These are phyloP conservation scores for Pogonomyrmex californicus DNA, from an alignment of 1,140 invertebrate genomes.

Conservation along the genomic window DNA sequence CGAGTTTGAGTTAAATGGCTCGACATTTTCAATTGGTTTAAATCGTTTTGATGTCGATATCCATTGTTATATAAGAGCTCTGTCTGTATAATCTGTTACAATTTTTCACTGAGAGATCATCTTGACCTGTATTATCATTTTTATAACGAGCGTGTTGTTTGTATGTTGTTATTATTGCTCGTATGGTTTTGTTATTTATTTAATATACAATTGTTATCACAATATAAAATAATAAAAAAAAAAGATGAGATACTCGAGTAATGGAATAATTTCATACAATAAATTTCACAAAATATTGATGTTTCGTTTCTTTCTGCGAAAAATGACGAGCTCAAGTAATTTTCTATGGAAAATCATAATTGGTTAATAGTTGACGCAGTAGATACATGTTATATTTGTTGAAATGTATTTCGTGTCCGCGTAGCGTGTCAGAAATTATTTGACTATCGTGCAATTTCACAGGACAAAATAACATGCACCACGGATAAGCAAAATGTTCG, in stretches of 20 bases:
- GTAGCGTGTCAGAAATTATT: conserved; percentile 52
- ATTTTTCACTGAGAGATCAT: conserved; percentile 9
- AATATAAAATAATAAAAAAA: background rate
- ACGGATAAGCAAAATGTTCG: conserved; percentile 60
- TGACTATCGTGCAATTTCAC: conserved; percentile 26
- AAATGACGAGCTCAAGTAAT: background rate
- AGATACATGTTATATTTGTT: conserved; percentile 23
- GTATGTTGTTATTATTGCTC: background rate
- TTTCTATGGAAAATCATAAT: background rate
- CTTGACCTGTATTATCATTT: background rate
- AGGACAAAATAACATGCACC: background rate
- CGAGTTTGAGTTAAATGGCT: background rate
- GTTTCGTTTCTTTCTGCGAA: background rate
- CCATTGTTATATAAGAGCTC: conserved; percentile 20
- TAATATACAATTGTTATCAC: background rate
- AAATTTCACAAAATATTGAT: background rate
- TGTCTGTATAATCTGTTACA: background rate
- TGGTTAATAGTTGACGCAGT: background rate
- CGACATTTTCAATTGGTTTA: conserved; percentile 21
- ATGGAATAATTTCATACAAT: background rate
- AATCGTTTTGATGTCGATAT: conserved; percentile 12
- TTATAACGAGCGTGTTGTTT: background rate
- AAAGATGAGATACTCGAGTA: background rate
- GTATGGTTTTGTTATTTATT: background rate
- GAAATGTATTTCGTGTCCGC: conserved; percentile 9